Percentiles rank a stretch among this genome's conserved stretches.
Conservation (phyloP, 1,140 invertebrate genomes). For the Drosophila malerkotliana region DNA sequence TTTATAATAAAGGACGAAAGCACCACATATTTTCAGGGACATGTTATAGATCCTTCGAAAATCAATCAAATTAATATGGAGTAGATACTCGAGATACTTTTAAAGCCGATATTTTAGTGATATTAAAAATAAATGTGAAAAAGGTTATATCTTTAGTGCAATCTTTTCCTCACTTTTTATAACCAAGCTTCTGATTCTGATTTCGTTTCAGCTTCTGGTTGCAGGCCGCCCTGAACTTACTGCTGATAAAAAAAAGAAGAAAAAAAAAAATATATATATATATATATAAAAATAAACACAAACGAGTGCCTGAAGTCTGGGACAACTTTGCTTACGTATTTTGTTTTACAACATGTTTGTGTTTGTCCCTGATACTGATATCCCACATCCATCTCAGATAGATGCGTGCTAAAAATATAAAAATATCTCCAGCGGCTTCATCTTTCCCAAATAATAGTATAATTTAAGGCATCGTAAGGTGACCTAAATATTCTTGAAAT, state of each 20-base stretch:
- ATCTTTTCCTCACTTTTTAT: background rate
- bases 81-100: too few species aligned
- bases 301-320: constrained; percentile 37
- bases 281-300: background rate
- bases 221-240: constrained; percentile 5
- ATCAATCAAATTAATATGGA: background rate
- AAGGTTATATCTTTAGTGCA: background rate
- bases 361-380: constrained; percentile 30
- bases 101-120: too few species aligned
- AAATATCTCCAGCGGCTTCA: constrained; percentile 20
- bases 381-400: constrained; percentile 46
- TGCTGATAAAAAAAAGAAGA: constrained; percentile 14
- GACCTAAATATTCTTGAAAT: constrained; percentile 4
- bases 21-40: background rate
- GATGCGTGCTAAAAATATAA: constrained; percentile 69
- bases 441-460: constrained; percentile 24
- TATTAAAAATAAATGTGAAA: background rate
- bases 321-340: constrained; percentile 67
- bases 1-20: background rate
- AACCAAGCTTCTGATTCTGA: background rate
- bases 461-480: constrained; percentile 1
- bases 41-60: background rate
- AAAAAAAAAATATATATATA: background rate
- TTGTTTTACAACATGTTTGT: constrained; percentile 66
- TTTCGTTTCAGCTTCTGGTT: constrained; percentile 23